Base-by-base conservation (phyloP, 2,113 vertebrate species). In the Cyanoderma ruficeps region DNA sequence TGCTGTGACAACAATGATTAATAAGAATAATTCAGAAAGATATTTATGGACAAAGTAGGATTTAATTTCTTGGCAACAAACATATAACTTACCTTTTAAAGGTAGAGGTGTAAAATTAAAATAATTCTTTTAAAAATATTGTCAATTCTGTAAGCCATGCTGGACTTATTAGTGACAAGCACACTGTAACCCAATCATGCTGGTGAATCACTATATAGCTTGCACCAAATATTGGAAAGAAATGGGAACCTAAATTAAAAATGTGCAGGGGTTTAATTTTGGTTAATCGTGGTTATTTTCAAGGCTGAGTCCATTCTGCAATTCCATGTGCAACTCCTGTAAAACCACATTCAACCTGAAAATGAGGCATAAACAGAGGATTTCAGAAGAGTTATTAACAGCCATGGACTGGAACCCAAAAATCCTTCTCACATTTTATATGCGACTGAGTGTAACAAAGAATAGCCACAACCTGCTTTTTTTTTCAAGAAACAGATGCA, bases 1-100 rank as follows among this genome's bases (percentile, higher is more conserved):
- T 78, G 15, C 77, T 72, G 47, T 84, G 91, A 79, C 94, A 90
- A 52, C 30, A 76, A 2, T 63, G 81, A 94, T 94, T 96, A 94
- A 95, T 81, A 94, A 94, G 30, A 56, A 77, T 68, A 52, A 68
- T 93, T 94, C 91, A 69, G 60, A 47, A 86, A 56, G 33, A 44
- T 75, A 65, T 56, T 92, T 3, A 47, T 59, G 42, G 33, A 78
- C 20, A 89, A 74, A 87, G 57, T 47, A 80, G 49, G 64, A 60
- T 91, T 83, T 83, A 57, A 84, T 77, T 69, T 59, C 49, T 23
- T 25, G 42, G 28, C 63, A 80, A 71, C 23, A 86, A 94, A 70
- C 8, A 14, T 15, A 7, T 33, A 76, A 31, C 10, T 77, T 82
- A 47, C 15, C 15, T 90, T 94, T 74, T 61, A 57, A 93, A 90